A percentile compares a stretch with the other conserved stretches of the same genome.
Conservation (phyloP, 1,140 invertebrate genomes). For the Chelonus insularis region DNA sequence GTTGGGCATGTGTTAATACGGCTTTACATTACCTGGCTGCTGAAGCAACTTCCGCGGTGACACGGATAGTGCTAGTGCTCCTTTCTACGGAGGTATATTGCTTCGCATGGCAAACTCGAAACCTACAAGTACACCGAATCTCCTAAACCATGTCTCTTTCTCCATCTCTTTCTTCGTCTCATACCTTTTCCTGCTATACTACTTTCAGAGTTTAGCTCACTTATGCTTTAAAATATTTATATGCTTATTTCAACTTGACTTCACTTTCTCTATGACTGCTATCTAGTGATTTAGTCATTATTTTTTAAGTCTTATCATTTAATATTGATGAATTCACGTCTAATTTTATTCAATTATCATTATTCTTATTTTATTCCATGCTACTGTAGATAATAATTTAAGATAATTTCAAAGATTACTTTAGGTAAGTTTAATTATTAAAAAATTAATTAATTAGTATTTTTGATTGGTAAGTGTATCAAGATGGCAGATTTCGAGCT, state of each 20-base stretch:
- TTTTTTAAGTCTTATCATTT: too few species aligned
- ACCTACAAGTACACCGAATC: conserved; percentile 15
- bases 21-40: conserved; percentile 39
- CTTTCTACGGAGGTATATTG: conserved; percentile 15
- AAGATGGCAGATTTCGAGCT: too few species aligned
- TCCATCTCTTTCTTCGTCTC: not conserved
- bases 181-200: not conserved
- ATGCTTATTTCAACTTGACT: not conserved
- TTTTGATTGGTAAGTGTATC: too few species aligned
- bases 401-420: too few species aligned
- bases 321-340: too few species aligned
- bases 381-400: too few species aligned
- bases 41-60: conserved; percentile 31
- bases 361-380: too few species aligned
- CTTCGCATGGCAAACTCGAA: conserved; percentile 10
- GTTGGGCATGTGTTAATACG: conserved; percentile 47
- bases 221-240: not conserved
- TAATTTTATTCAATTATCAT: too few species aligned
- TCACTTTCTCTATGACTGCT: not conserved
- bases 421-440: too few species aligned
- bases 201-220: not conserved
- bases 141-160: conserved; percentile 6
- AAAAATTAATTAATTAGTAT: too few species aligned
- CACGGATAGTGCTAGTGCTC: conserved; percentile 8
- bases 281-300: too few species aligned